Conservation (phyloP, 1,140 invertebrate genomes). For the Listronotus bonariensis region DNA sequence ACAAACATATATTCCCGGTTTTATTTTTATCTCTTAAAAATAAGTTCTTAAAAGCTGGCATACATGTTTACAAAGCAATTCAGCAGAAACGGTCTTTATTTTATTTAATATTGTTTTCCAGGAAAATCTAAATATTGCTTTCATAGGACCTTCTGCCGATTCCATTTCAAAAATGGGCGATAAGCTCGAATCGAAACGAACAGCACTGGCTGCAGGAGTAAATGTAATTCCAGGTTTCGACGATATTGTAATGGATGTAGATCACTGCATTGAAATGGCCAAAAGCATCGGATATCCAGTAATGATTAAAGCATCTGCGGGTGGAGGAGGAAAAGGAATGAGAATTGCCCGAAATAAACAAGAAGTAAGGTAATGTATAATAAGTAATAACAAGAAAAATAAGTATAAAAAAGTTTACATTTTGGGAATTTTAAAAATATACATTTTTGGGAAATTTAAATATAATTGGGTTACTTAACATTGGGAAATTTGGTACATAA, state of each 20-base stretch:
- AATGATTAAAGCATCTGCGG: constrained; percentile 77
- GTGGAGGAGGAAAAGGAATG: constrained; percentile 78
- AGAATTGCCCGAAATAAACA: constrained; percentile 72
- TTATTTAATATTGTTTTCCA: constrained; percentile 34
- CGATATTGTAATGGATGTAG: constrained; percentile 57
- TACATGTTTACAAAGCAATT: not conserved
- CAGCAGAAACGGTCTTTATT: not conserved
- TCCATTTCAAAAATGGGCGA: constrained; percentile 74
- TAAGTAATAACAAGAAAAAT: not conserved
- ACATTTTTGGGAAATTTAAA: too few relatives aligned
- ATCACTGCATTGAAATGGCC: constrained; percentile 67
- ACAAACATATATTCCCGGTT: too few relatives aligned
- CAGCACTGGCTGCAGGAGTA: constrained; percentile 71
- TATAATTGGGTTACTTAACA: too few relatives aligned
- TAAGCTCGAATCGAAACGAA: constrained; percentile 73
- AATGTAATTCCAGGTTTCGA: constrained; percentile 61
- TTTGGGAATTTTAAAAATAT: not conserved
- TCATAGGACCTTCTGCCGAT: constrained; percentile 70
- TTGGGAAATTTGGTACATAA: too few relatives aligned
- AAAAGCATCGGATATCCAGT: constrained; percentile 70
- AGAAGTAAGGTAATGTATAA: constrained; percentile 59
- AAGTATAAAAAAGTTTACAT: not conserved
- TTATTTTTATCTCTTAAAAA: too few relatives aligned
- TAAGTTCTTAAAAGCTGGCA: not conserved
- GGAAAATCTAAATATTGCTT: constrained; percentile 57